A percentile compares a stretch with the other conserved stretches of the same genome.
Conservation (phyloP, 2,888 invertebrate species). For the Apoda limacodes region DNA sequence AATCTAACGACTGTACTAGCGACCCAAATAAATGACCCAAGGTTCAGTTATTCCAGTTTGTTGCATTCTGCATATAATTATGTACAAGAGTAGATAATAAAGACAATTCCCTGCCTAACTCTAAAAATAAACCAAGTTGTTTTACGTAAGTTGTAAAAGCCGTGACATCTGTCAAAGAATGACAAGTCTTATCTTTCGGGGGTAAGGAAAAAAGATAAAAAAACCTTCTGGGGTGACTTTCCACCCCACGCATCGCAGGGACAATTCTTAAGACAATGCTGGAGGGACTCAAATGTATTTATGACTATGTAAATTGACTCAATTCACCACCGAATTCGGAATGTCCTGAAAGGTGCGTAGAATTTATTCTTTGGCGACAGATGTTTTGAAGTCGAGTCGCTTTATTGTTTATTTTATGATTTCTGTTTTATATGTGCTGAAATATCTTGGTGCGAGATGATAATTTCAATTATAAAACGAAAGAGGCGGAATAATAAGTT, state of each 20-base stretch:
- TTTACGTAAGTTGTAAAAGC: constrained; percentile 45
- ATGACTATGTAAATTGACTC: constrained; percentile 65
- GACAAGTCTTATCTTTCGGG: constrained; percentile 56
- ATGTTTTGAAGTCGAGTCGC: constrained; percentile 31
- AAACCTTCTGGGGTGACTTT: constrained; percentile 40
- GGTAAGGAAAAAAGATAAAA: constrained; percentile 23
- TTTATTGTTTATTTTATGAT: constrained; percentile 26
- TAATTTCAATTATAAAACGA: no score
- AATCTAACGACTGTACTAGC: no score
- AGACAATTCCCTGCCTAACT: no score
- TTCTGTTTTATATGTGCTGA: no score
- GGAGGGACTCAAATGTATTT: constrained; percentile 56
- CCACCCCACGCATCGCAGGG: constrained; percentile 33
- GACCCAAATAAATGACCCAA: no score
- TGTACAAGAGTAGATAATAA: no score
- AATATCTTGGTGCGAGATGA: no score
- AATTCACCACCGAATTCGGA: constrained; percentile 41
- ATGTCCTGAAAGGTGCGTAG: constrained; percentile 35
- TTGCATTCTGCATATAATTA: no score
- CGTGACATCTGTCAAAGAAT: constrained; percentile 59
- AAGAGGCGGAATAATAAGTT: no score
- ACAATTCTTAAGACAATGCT: constrained; percentile 36
- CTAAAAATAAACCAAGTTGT: no score
- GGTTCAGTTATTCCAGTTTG: no score
- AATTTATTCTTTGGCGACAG: constrained; percentile 36